A percentile compares a stretch with the other conserved stretches of the same genome.
Evolutionary conservation across 2,113 vertebrate species (phyloP).

Genomic region (Cyprinodon variegatus): DNA sequence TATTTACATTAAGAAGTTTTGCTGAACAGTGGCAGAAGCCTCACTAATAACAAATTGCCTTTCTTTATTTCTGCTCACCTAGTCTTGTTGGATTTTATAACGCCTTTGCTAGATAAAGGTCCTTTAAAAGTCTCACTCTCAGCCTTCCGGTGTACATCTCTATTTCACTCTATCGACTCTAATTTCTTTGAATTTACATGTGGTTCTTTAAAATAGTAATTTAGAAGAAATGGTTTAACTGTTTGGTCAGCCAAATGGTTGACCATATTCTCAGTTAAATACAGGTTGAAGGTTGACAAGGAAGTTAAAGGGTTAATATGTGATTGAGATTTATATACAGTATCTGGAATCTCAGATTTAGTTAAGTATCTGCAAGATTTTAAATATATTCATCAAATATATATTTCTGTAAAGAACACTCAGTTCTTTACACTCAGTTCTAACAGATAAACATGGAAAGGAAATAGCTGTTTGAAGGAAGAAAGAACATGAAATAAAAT

Average conservation of each 20-base stretch:
- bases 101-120: slow-evolving; percentile 5
- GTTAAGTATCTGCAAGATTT: neutral
- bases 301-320: neutral
- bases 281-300: no score
- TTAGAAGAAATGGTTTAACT: slow-evolving; percentile 11
- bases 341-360: slow-evolving; percentile 9
- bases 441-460: neutral
- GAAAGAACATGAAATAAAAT: neutral
- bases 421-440: no score
- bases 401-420: neutral
- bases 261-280: no score
- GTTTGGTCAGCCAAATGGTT: no score
- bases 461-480: slow-evolving; percentile 2
- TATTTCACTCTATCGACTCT: neutral
- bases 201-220: slow-evolving; percentile 29
- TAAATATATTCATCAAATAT: neutral
- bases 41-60: slow-evolving; percentile 20
- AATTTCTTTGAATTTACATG: slow-evolving; percentile 49
- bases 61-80: slow-evolving; percentile 12
- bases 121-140: neutral
- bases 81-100: slow-evolving; percentile 36
- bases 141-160: no score
- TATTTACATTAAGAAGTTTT: neutral
- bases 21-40: slow-evolving; percentile 13
- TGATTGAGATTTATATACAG: neutral